These are phyloP conservation scores for Erannis defoliaria DNA, from an alignment of 2,888 invertebrate species.

Conservation along the genomic window DNA sequence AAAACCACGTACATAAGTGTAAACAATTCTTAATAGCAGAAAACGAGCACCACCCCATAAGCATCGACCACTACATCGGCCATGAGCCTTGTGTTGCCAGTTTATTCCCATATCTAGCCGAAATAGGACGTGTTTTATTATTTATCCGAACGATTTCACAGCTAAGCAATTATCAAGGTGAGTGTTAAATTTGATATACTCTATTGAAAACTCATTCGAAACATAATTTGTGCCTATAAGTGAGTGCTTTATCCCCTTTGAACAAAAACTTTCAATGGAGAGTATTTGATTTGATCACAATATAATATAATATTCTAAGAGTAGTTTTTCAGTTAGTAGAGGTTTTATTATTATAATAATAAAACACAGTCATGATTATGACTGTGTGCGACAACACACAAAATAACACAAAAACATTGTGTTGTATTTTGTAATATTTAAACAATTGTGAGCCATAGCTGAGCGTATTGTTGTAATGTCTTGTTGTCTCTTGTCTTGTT, in stretches of 20 bases:
- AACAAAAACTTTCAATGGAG: neutral
- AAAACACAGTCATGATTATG: no score
- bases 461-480: no score
- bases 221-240: neutral
- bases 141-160: neutral
- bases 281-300: neutral
- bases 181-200: neutral
- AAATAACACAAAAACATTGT: no score
- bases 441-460: no score
- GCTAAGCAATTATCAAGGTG: neutral
- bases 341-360: no score
- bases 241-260: neutral
- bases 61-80: slow-evolving; percentile 14
- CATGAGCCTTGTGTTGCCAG: slow-evolving; percentile 2
- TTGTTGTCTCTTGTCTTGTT: no score
- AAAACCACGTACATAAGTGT: slow-evolving; percentile 1
- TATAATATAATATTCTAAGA: no score
- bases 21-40: slow-evolving; percentile 8
- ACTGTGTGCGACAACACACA: no score
- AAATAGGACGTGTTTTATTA: slow-evolving; percentile 72
- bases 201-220: neutral
- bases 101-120: slow-evolving; percentile 29
- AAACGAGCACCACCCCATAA: slow-evolving; percentile 5
- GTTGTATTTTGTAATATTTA: no score
- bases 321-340: no score